Base-by-base conservation (phyloP, 1,140 invertebrate species). In the Goniozus legneri region DNA sequence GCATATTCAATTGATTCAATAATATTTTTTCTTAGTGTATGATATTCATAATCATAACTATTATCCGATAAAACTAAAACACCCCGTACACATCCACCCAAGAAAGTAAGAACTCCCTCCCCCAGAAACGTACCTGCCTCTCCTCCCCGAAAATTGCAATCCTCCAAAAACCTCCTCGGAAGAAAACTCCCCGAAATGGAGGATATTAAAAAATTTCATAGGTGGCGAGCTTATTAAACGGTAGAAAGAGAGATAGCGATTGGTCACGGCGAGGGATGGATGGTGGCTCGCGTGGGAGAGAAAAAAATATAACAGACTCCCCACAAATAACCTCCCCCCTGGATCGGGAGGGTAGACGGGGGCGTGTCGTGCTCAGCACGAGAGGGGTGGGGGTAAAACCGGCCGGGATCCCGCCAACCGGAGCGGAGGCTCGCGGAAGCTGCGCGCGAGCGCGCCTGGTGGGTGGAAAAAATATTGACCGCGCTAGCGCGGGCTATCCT, bases 391-490 rank as follows among this genome's bases (percentile, higher is more conserved):
- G 49, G 44, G 56, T n/a, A 46, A 53, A 55, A 50, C 47, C 14
- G 68, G 67, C 64, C 58, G 62, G 56, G 47, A 45, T 48, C 54
- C 52, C 46, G 14, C 57, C 56, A 60, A 60, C 39, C 34, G 35
- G 45, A 3, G 12, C 8, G 42, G 13, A 3, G 19, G 18, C 2
- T 19, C 30, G 24, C 21, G 24, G 10, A 6, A 27, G 24, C 24
- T 27, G n/a, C n/a, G n/a, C n/a, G n/a, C 47, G 41, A 19, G 36
- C 39, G 37, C 30, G 24, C 44, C 36, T 31, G 34, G 43, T 46
- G 47, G 56, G 45, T 55, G 59, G 67, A 79, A 73, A 75, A 75
- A 75, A 72, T 75, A 74, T 74, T 75, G 73, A 75, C 73, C 71
- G 65, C 64, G 63, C 52, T 12, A n/a, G 41, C 46, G 41, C 33